Base-by-base conservation (phyloP, 2,113 vertebrate species). In the Hemiscyllium ocellatum region DNA sequence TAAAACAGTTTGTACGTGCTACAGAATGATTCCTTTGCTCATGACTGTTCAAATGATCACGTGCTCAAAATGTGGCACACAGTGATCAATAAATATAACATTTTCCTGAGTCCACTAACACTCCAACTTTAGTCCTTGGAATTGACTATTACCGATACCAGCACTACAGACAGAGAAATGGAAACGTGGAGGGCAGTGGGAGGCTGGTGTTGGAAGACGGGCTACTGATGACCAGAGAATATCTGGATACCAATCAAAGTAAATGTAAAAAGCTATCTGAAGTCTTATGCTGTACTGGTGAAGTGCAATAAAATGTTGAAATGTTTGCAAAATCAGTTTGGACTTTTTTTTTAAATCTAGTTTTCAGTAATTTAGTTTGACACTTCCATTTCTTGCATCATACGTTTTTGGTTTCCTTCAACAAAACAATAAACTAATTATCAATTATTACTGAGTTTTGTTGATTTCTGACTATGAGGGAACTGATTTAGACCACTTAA, bases 241-340 rank as follows among this genome's bases (percentile, higher is more conserved):
- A 66, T 37, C 29, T n/a, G n/a, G 61, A 56, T 61, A 65, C 33
- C 33, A 37, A 24, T 42, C 6, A 20, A 20, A 61, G 26, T 19
- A 61, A 90, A 61, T 61, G 50, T 50, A 90, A 33, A 61, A 61
- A 7, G 13, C 52, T 19, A 29, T 33, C 52, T 61, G 87, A 90
- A 61, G 26, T n/a, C 26, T 61, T 66, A 66, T 66, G 89, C n/a
- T 68, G 61, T 93, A 19, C 52, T 90, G 87, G 87, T 61, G 26
- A 93, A 66, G 66, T 93, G 89, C 61, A 68, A 42, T 93, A 93
- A 90, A 90, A 93, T 68, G 33, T n/a, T 93, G 89, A 61, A 61
- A 33, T 29, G 13, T 90, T 90, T 90, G 87, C 29, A 89, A 89
- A 26, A 86, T 26, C 17, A 65, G 17, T 17, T 65, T 61, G 52